Percentiles rank a stretch among this genome's conserved stretches.
phyloP scores from a whole-genome alignment of 2,888 invertebrate species.

The Tetragonisca angustula region DNA sequence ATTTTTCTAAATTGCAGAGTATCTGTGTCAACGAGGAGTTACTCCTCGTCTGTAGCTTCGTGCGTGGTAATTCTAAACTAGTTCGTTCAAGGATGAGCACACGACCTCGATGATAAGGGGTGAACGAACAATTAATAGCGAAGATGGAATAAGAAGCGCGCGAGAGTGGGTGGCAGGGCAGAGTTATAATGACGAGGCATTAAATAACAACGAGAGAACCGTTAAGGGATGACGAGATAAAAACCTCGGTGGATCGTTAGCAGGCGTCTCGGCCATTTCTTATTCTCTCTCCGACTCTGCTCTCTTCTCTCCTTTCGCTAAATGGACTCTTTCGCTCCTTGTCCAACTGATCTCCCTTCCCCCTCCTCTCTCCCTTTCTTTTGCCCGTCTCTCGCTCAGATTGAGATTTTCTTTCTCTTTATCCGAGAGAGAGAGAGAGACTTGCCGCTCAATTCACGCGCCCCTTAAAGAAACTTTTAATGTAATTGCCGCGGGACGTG shows the following conservation, averaged over 20 bases:
- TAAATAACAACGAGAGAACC: conserved; percentile 73
- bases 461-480: conserved; percentile 78
- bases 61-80: too few species aligned
- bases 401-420: conserved; percentile 55
- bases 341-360: conserved; percentile 35
- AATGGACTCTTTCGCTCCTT: conserved; percentile 48
- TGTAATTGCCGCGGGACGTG: conserved; percentile 77
- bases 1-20: too few species aligned
- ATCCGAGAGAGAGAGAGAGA: conserved; percentile 11
- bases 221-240: conserved; percentile 76
- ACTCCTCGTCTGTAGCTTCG: too few species aligned
- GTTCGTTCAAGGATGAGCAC: conserved; percentile 19
- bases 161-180: conserved; percentile 32
- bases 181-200: conserved; percentile 73
- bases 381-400: background rate
- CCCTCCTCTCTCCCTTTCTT: background rate
- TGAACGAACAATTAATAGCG: conserved; percentile 69
- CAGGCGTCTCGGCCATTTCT: conserved; percentile 70
- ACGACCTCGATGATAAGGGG: conserved; percentile 58
- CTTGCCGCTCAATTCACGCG: conserved; percentile 68
- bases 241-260: conserved; percentile 74
- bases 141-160: conserved; percentile 39
- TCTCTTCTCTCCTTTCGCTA: conserved; percentile 46
- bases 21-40: background rate
- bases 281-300: conserved; percentile 60